Conservation (phyloP, 2,797 vertebrate species). For the Aulostomus chinensis region DNA sequence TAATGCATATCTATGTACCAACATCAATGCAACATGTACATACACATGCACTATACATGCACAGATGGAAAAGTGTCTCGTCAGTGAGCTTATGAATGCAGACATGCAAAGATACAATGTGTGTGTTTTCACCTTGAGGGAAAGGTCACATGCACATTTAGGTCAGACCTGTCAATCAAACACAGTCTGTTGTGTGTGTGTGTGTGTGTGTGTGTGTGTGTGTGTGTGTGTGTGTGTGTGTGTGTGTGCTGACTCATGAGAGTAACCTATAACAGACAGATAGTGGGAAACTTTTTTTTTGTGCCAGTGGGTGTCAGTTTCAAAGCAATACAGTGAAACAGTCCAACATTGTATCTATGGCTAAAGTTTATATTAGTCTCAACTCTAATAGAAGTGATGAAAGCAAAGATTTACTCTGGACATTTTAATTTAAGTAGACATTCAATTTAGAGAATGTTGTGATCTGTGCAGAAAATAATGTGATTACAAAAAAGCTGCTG, state of each 20-base stretch:
- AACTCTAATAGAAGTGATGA: too few relatives aligned
- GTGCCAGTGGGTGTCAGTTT: slow-evolving; percentile 13
- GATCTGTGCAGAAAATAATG: too few relatives aligned
- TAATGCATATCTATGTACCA: background rate
- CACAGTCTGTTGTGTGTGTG: slow-evolving; percentile 35
- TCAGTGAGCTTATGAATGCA: slow-evolving; percentile 33
- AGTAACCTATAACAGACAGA: slow-evolving; percentile 15
- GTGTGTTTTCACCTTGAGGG: slow-evolving; percentile 51
- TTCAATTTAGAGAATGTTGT: too few relatives aligned
- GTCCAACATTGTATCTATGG: background rate
- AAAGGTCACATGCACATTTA: slow-evolving; percentile 70
- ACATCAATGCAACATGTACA: background rate
- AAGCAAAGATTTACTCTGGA: too few relatives aligned
- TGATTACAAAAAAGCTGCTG: too few relatives aligned
- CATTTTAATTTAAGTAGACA: too few relatives aligned
- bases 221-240: slow-evolving; percentile 8
- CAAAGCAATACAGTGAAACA: background rate
- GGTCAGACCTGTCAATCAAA: slow-evolving; percentile 80
- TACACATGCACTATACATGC: background rate
- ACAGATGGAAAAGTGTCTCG: slow-evolving; percentile 35
- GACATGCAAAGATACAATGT: slow-evolving; percentile 21
- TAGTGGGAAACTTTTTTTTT: slow-evolving; percentile 21
- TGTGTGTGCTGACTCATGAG: slow-evolving; percentile 25
- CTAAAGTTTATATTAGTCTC: too few relatives aligned
- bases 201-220: slow-evolving; percentile 7